A percentile compares a stretch with the other conserved stretches of the same genome.
Evolutionary conservation across 2,888 invertebrate genomes (phyloP).

Genomic region (Gandaritis pyraliata): DNA sequence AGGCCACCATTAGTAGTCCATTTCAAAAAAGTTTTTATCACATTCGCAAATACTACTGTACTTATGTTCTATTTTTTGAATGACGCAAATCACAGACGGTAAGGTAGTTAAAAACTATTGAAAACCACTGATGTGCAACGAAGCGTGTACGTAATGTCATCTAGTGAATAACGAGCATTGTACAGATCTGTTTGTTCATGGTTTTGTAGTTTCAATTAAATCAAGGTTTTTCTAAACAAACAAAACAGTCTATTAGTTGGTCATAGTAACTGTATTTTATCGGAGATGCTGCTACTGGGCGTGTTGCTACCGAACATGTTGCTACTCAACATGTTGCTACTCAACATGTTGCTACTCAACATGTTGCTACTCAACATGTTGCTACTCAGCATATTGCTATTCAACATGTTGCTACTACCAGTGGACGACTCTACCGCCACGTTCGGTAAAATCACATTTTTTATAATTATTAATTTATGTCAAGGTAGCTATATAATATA

Average conservation of each 20-base stretch:
- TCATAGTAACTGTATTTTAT: no score
- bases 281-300: no score
- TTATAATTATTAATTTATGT: slow-evolving; percentile 3
- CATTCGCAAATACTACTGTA: slow-evolving; percentile 22
- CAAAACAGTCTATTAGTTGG: no score
- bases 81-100: slow-evolving; percentile 66
- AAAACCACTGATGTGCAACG: slow-evolving; percentile 61
- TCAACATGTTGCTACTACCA: no score
- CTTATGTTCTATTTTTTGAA: slow-evolving; percentile 42
- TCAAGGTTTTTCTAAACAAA: no score
- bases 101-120: slow-evolving; percentile 54
- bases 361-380: no score
- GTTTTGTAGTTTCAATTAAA: slow-evolving; percentile 3
- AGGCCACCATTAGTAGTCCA: neutral
- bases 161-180: slow-evolving; percentile 2
- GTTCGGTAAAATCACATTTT: neutral
- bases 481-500: slow-evolving; percentile 12
- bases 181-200: neutral
- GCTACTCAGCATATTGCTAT: no score
- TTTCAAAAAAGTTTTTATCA: neutral
- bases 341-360: no score
- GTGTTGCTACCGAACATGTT: no score
- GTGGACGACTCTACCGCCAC: neutral
- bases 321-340: no score
- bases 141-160: slow-evolving; percentile 34